A percentile compares a stretch with the other conserved stretches of the same genome.
Conservation (phyloP, 2,888 invertebrate species). For the Tachystola acroxantha region DNA sequence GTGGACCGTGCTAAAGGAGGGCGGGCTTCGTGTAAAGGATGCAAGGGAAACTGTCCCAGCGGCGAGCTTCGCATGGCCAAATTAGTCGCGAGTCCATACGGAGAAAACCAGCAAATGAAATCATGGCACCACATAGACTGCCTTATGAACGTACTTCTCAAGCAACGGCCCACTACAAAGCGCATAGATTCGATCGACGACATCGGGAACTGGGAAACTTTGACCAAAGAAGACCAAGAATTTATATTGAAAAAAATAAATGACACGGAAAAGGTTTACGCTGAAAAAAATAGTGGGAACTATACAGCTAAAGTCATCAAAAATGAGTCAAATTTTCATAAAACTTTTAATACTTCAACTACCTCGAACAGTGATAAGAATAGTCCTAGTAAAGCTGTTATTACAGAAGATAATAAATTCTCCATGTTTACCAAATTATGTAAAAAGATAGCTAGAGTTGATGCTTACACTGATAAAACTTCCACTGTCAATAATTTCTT, state of each 20-base stretch:
- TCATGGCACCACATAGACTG: conserved; percentile 90
- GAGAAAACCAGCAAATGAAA: conserved; percentile 86
- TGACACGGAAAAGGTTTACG: conserved; percentile 77
- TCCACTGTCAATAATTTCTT: conserved; percentile 83
- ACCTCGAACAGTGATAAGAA: conserved; percentile 11
- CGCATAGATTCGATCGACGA: conserved; percentile 88
- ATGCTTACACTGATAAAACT: conserved; percentile 90
- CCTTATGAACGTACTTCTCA: conserved; percentile 86
- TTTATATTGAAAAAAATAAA: conserved; percentile 80
- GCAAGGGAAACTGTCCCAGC: conserved; percentile 87
- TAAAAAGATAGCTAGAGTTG: conserved; percentile 85
- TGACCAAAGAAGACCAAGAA: conserved; percentile 83
- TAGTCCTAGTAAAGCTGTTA: conserved; percentile 16
- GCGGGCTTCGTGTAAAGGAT: conserved; percentile 90
- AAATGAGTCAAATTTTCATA: conserved; percentile 39
- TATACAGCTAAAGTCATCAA: conserved; percentile 56
- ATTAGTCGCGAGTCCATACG: conserved; percentile 87
- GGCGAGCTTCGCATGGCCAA: conserved; percentile 88
- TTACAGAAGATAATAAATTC: conserved; percentile 83
- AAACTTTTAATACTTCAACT: conserved; percentile 8
- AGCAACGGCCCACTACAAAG: conserved; percentile 89
- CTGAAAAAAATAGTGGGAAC: conserved; percentile 69
- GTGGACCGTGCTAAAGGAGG: conserved; percentile 90
- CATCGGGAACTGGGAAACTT: conserved; percentile 85
- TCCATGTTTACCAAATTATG: conserved; percentile 87